Evolutionary conservation across 2,888 invertebrate genomes (phyloP).

Genomic region (Apotomis capreana): DNA sequence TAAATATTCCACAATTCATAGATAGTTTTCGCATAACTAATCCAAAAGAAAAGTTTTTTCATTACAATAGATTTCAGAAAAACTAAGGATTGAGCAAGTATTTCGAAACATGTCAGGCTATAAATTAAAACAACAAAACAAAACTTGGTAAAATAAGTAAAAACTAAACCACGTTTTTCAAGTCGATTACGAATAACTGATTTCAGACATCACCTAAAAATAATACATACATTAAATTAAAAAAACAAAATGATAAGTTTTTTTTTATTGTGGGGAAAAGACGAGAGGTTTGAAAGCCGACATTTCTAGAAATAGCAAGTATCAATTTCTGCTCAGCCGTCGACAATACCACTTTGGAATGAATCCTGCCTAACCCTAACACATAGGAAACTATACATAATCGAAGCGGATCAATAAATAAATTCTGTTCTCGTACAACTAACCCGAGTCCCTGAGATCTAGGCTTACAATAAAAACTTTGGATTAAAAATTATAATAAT

Average conservation of each 20-base stretch:
- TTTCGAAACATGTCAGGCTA: too few relatives aligned
- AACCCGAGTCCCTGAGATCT: slow-evolving; percentile 74
- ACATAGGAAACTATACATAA: slow-evolving; percentile 68
- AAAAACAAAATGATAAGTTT: neutral
- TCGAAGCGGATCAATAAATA: slow-evolving; percentile 75
- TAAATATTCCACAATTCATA: too few relatives aligned
- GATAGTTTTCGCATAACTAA: too few relatives aligned
- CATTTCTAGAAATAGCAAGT: neutral
- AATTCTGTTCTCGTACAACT: slow-evolving; percentile 75
- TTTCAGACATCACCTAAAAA: too few relatives aligned
- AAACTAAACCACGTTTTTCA: too few relatives aligned
- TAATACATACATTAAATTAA: neutral
- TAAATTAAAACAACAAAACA: too few relatives aligned
- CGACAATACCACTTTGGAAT: slow-evolving; percentile 70
- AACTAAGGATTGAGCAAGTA: too few relatives aligned
- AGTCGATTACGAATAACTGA: too few relatives aligned
- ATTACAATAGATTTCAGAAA: too few relatives aligned
- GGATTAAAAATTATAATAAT: slow-evolving; percentile 78
- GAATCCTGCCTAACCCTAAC: slow-evolving; percentile 72
- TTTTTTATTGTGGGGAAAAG: neutral
- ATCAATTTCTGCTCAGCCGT: neutral
- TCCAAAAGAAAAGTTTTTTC: too few relatives aligned
- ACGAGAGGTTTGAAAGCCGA: slow-evolving; percentile 8
- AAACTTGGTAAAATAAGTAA: too few relatives aligned
- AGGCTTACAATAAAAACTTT: slow-evolving; percentile 81